Conservation (phyloP, 2,888 invertebrate species). For the Physocephala rufipes region DNA sequence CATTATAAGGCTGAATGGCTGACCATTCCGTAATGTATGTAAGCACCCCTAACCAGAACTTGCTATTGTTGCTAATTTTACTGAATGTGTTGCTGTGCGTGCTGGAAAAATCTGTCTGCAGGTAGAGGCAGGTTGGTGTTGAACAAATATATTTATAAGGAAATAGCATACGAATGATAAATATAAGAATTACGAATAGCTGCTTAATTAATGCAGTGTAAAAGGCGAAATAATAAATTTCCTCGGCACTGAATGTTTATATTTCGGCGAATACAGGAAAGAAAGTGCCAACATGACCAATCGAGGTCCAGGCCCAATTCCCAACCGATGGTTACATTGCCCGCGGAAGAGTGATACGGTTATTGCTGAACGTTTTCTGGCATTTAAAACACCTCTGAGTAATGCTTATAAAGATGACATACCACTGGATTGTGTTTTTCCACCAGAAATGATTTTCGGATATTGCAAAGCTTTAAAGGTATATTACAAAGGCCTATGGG, state of each 20-base stretch:
- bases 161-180: not conserved
- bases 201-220: not conserved
- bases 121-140: conserved; percentile 1
- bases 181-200: not conserved
- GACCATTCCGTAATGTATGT: no score
- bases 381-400: conserved; percentile 82
- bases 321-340: conserved; percentile 87
- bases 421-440: conserved; percentile 83
- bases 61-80: no score
- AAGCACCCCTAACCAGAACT: no score
- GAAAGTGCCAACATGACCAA: conserved; percentile 43
- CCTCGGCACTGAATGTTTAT: not conserved
- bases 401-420: conserved; percentile 84
- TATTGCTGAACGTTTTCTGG: conserved; percentile 83
- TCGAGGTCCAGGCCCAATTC: conserved; percentile 73
- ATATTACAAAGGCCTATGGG: conserved; percentile 46
- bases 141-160: not conserved
- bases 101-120: conserved; percentile 20
- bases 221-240: not conserved
- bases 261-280: conserved; percentile 1
- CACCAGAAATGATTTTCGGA: conserved; percentile 86
- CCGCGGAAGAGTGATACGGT: conserved; percentile 81
- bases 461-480: conserved; percentile 82
- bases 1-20: no score
- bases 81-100: not conserved